Evolutionary conservation across 1,140 invertebrate species (phyloP), one percentile per base, ranked within the genome.

Genomic region (Drosophila micromelanica): DNA sequence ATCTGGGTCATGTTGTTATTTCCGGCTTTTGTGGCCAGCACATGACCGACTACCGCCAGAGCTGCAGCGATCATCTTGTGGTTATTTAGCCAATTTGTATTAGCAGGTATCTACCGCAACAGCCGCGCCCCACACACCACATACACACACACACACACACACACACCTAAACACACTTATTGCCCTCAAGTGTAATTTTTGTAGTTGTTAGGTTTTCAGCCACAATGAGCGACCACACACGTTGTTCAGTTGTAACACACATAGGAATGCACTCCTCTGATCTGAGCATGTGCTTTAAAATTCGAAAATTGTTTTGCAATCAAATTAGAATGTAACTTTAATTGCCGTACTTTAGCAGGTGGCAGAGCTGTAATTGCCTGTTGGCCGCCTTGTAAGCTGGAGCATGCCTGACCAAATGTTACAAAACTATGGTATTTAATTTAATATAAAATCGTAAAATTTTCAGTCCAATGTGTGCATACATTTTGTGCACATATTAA

Each of bases 281-380:
- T 15, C 68, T 76, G 59, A 69, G 63, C 57, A 55, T 65, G 72
- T 76, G 73, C 68, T 70, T 81, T 76, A 42, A 72, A 75, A 72
- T 76, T 62, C 46, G 79, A 79, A 84, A 87, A 87, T 87, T 69
- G 84, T 87, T 87, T 89, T 89, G 63, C 69, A 89, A 89, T 89
- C 73, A 75, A 89, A 84, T 89, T 89, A 89, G 63, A 84, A 63
- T 78, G 51, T 64, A 89, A 84, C 84, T 84, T 65, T 67, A 85
- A 85, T 80, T 69, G 70, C 72, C 32, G 46, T 61, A 64, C 68
- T 77, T 63, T 42, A 71, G 32, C 49, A 30, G 27, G 73, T 40
- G 43, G 13, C 68, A 32, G 64, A 62, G 69, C 56, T 81, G 15
- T 27, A 45, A 37, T 37, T 49, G 15, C 12, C 48, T 32, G 32